Conservation (phyloP, 2,797 vertebrate genomes). For the Halcyon chelicuti region DNA sequence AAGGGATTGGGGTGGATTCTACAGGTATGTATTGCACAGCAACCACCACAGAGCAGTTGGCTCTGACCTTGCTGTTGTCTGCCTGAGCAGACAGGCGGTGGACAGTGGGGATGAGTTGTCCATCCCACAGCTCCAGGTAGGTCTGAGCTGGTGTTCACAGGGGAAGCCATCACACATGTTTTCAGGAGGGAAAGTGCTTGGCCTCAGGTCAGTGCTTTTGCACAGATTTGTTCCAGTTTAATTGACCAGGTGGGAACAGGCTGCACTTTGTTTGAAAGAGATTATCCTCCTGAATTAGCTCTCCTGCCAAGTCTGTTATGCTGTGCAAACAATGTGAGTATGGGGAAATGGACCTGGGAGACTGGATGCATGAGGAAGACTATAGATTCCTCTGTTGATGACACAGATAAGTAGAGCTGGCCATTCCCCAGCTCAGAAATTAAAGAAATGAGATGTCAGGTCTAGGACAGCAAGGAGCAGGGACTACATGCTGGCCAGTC, state of each 20-base stretch:
- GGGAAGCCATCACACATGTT: not conserved
- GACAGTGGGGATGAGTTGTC: not conserved
- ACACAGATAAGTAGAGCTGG: constrained; percentile 44
- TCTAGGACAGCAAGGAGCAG: not conserved
- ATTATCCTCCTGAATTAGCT: constrained; percentile 64
- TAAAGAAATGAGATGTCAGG: not conserved
- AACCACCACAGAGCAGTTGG: not conserved
- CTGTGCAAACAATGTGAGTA: constrained; percentile 66
- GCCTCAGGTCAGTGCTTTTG: constrained; percentile 61
- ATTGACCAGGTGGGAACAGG: constrained; percentile 65
- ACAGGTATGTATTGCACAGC: not conserved
- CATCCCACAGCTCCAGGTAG: not conserved
- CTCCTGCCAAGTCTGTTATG: constrained; percentile 66
- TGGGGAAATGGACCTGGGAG: constrained; percentile 56
- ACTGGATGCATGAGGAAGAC: constrained; percentile 47
- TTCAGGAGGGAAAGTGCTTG: constrained; percentile 31
- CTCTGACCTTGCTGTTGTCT: not conserved
- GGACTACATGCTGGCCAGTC: not conserved
- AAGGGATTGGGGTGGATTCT: not conserved
- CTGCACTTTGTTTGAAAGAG: constrained; percentile 54
- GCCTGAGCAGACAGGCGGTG: not conserved
- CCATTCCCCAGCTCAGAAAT: not conserved
- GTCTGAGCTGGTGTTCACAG: not conserved
- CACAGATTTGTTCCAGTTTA: constrained; percentile 61
- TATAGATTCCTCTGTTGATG: constrained; percentile 35